Evolutionary conservation across 2,797 vertebrate genomes (phyloP).

Genomic region (Sebastiscus tertius): DNA sequence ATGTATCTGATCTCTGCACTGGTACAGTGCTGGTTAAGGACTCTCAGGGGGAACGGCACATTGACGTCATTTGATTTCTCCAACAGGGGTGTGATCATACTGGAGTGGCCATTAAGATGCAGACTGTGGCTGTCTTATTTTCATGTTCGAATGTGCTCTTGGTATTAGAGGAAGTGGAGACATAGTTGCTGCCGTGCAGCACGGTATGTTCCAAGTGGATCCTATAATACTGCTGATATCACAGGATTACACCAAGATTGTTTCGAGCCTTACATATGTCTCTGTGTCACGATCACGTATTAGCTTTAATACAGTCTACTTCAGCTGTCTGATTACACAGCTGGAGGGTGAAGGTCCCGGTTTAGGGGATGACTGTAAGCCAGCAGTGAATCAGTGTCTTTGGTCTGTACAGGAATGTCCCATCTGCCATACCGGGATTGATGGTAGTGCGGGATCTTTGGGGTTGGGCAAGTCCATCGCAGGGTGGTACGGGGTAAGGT

Average conservation of each 20-base stretch:
- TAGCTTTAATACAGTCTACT: slow-evolving; percentile 60
- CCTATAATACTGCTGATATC: slow-evolving; percentile 60
- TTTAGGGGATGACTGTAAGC: slow-evolving; percentile 44
- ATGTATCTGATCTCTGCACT: slow-evolving; percentile 20
- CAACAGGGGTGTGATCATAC: not conserved
- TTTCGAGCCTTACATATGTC: slow-evolving; percentile 61
- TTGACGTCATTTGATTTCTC: slow-evolving; percentile 32
- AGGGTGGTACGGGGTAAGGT: slow-evolving; percentile 15
- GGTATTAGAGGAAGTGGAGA: slow-evolving; percentile 12
- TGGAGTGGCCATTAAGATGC: slow-evolving; percentile 22
- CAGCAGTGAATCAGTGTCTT: slow-evolving; percentile 33
- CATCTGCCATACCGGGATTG: slow-evolving; percentile 48
- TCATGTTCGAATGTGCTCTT: not conserved
- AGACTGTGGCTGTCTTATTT: slow-evolving; percentile 5
- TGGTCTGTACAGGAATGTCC: slow-evolving; percentile 32
- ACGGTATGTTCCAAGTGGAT: slow-evolving; percentile 27
- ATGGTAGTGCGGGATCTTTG: not conserved
- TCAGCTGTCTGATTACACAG: slow-evolving; percentile 62
- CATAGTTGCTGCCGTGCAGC: slow-evolving; percentile 9
- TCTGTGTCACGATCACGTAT: slow-evolving; percentile 59
- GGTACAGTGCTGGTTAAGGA: not conserved
- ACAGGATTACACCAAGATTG: slow-evolving; percentile 70
- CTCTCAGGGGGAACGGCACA: not conserved
- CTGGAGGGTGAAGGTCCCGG: slow-evolving; percentile 50
- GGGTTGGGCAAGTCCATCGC: slow-evolving; percentile 22